Percentiles rank a stretch among this genome's conserved stretches.
Evolutionary conservation across 2,113 vertebrate genomes (phyloP).

Genomic region (Phylloscopus trochilus): DNA sequence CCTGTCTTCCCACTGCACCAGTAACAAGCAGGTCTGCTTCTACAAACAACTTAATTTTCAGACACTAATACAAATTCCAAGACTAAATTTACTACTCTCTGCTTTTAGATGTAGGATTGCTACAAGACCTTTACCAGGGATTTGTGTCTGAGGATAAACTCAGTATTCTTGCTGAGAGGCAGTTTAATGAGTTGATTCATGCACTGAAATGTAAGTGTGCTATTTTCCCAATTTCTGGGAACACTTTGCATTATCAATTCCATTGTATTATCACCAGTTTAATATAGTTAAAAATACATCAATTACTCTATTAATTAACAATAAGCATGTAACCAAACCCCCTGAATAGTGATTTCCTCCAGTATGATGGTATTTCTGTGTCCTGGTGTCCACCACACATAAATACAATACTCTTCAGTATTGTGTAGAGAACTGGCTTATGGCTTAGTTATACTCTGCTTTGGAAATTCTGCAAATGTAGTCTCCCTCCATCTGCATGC

Average conservation of each 20-base stretch:
- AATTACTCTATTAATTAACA: not conserved
- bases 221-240: not conserved
- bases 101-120: conserved; percentile 79
- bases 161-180: conserved; percentile 75
- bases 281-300: not conserved
- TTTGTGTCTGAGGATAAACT: conserved; percentile 80
- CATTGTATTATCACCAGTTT: not conserved
- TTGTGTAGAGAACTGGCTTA: not conserved
- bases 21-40: not conserved
- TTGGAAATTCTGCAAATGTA: not conserved
- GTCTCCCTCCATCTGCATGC: not conserved
- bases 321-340: not conserved
- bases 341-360: not conserved
- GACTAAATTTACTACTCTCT: conserved; percentile 17
- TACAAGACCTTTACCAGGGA: conserved; percentile 83
- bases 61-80: not conserved
- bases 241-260: not conserved
- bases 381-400: not conserved
- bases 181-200: conserved; percentile 80
- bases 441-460: not conserved
- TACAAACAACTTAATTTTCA: not conserved
- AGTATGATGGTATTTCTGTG: not conserved
- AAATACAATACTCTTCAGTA: not conserved
- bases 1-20: not conserved
- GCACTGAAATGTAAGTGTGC: conserved; percentile 84